Base-by-base conservation (phyloP, 1,140 invertebrate genomes). In the Camponotus floridanus region DNA sequence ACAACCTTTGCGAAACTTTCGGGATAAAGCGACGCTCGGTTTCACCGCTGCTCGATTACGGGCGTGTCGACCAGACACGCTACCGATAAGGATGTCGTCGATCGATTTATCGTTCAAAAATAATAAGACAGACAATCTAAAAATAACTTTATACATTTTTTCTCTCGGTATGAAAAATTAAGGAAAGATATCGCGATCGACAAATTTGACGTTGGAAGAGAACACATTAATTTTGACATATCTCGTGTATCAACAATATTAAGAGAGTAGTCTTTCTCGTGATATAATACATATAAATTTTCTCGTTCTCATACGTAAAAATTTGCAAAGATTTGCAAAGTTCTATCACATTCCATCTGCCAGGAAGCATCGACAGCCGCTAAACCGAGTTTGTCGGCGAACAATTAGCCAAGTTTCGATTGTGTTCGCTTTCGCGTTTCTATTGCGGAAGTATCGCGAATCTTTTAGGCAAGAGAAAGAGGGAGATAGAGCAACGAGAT, bases 381-480 rank as follows among this genome's bases (percentile, higher is more conserved):
- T 87, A 90, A 90, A 79, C 86, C 81, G 79, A 86, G 62, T 71
- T 78, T 67, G 85, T 87, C 87, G 86, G 79, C 89, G 85, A 84
- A 87, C 88, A 88, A 79, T 94, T 94, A 89, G 86, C 92, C 86
- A 94, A 94, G 93, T 94, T 94, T 91, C 92, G 91, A 94, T 94
- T 92, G 91, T 92, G 70, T 91, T 92, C 48, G 65, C 76, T 78
- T 76, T 78, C 74, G 48, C 85, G 62, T 85, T 71, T 86, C 78
- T 57, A 83, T 33, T 70, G 81, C 42, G 18, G 15, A 18, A 18
- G 48, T 51, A 48, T 68, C 65, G 76, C 76, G 45, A 76, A 65
- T 62, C 9, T 45, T 36, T 62, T 45, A 15, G 5, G 48, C 18
- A 8, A 7, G 55, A 26, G 55, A 36, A 39, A 7, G 13, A 39